These are phyloP conservation scores for Polypterus bichir DNA, from an alignment of 2,113 vertebrate species.

Conservation along the genomic window DNA sequence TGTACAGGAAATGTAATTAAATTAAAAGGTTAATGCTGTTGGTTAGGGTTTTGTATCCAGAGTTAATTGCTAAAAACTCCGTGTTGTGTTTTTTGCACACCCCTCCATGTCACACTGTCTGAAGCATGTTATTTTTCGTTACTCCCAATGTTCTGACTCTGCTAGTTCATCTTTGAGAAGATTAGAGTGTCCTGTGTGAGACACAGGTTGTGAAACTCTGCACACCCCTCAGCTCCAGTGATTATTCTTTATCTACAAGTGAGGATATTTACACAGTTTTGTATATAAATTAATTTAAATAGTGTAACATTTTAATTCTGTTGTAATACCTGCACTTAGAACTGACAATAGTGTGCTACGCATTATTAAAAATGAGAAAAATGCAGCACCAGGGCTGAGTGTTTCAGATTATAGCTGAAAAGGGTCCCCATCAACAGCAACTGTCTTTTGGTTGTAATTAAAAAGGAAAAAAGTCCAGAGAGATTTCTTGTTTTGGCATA, in stretches of 20 bases:
- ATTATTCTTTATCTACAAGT: background rate
- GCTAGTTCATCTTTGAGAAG: too few species aligned
- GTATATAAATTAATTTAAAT: too few species aligned
- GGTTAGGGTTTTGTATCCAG: conserved; percentile 10
- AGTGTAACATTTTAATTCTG: conserved; percentile 13
- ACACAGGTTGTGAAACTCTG: too few species aligned
- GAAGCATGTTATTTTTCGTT: too few species aligned
- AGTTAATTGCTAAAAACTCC: conserved; percentile 27
- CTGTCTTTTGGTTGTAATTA: too few species aligned
- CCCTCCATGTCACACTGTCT: too few species aligned
- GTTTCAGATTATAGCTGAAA: conserved; percentile 16
- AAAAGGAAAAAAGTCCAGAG: too few species aligned
- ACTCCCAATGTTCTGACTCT: too few species aligned
- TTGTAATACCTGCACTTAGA: conserved; percentile 32
- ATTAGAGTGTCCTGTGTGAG: too few species aligned
- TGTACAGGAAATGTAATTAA: too few species aligned
- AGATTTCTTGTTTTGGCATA: too few species aligned
- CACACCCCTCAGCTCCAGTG: too few species aligned
- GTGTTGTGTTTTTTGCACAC: conserved; percentile 20
- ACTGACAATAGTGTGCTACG: conserved; percentile 17
- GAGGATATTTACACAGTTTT: background rate
- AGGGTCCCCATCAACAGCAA: background rate
- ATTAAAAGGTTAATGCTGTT: conserved; percentile 12
- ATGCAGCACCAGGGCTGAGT: background rate
- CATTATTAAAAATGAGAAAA: conserved; percentile 7